Percentiles rank a stretch among this genome's conserved stretches.
These are phyloP conservation scores for Pontoporia blainvillei DNA, from an alignment of 2,113 vertebrate genomes.

Conservation along the genomic window DNA sequence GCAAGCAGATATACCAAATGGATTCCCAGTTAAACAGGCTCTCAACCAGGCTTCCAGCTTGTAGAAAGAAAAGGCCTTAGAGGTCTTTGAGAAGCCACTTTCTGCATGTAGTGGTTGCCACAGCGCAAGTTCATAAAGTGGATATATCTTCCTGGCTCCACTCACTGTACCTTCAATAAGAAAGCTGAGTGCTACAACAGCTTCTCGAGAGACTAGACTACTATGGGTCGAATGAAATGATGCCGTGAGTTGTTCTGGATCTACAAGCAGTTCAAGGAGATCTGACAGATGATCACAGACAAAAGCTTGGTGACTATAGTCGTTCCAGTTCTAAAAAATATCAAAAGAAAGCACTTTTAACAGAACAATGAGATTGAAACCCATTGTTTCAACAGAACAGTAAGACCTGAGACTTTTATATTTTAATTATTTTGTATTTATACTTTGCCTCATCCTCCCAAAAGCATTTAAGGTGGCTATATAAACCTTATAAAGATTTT, in stretches of 20 bases:
- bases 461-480: neutral
- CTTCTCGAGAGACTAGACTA: conserved; percentile 85
- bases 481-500: neutral
- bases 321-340: conserved; percentile 92
- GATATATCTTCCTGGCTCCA: conserved; percentile 76
- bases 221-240: conserved; percentile 82
- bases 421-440: conserved; percentile 24
- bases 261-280: conserved; percentile 91
- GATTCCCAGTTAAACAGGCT: conserved; percentile 84
- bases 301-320: conserved; percentile 91
- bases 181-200: conserved; percentile 86
- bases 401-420: neutral
- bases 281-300: conserved; percentile 88
- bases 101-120: conserved; percentile 83
- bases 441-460: neutral
- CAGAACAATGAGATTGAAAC: neutral
- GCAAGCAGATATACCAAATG: conserved; percentile 90
- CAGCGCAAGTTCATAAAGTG: conserved; percentile 88
- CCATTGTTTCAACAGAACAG: neutral
- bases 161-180: conserved; percentile 89
- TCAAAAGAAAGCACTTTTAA: conserved; percentile 35
- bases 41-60: conserved; percentile 89
- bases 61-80: conserved; percentile 85
- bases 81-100: conserved; percentile 84
- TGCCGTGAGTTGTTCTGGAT: conserved; percentile 87